Evolutionary conservation across 2,113 vertebrate species (phyloP).

Genomic region (Pogona vitticeps): DNA sequence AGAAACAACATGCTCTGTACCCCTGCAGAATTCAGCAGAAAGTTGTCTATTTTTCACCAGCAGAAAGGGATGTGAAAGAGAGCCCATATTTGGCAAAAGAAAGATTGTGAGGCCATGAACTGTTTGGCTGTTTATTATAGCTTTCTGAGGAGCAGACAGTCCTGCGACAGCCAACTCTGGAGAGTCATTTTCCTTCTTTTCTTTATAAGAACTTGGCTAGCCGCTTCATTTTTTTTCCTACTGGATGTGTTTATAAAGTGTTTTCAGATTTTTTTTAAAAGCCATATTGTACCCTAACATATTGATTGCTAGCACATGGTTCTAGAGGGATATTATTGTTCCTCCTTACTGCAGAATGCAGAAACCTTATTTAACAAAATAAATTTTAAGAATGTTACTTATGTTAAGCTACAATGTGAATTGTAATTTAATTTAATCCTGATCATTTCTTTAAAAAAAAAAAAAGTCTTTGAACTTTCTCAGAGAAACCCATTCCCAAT

Average conservation of each 20-base stretch:
- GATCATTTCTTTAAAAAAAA: too few relatives aligned
- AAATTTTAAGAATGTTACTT: neutral
- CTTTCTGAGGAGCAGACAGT: neutral
- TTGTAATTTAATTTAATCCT: too few relatives aligned
- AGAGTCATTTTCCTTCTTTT: neutral
- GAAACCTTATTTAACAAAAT: neutral
- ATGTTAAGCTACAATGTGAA: too few relatives aligned
- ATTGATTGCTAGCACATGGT: neutral
- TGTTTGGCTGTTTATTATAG: neutral
- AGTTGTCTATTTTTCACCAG: neutral
- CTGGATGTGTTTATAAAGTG: neutral
- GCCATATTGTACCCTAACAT: neutral
- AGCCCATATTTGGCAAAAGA: neutral
- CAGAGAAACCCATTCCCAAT: too few relatives aligned
- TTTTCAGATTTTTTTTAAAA: neutral
- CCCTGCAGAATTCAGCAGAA: rapidly evolving
- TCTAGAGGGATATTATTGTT: neutral
- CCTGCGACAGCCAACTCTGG: neutral
- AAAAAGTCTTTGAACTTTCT: too few relatives aligned
- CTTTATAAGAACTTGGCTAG: conserved; percentile 16
- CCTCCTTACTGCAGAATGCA: neutral
- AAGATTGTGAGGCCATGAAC: neutral
- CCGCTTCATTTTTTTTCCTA: neutral
- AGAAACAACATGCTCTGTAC: neutral
- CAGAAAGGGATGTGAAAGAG: neutral